Evolutionary conservation across 2,797 vertebrate genomes (phyloP), one percentile per base, ranked within the genome.

Genomic region (Botia kubotai): DNA sequence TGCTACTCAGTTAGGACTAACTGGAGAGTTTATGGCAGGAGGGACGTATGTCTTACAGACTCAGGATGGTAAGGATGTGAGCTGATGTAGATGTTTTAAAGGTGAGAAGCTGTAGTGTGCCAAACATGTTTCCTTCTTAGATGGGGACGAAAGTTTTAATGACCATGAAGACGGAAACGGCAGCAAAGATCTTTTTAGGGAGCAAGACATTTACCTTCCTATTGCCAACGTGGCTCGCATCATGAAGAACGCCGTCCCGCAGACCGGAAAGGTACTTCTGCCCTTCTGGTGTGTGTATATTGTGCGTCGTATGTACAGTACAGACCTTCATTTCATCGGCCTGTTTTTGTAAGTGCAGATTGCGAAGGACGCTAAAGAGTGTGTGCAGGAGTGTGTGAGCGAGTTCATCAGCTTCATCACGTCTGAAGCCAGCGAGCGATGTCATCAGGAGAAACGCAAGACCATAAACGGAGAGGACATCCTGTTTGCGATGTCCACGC

Each of bases 351-450:
- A 2, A 19, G 36, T 43, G 66, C 89, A 99, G 98, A 99, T 99
- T 21, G 97, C 98, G 0, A 99, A 99, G 90, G 98, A 99, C 0
- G 98, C 60, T 1, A 63, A 63, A 26, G 60, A 63, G 11, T 63
- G 60, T 17, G 60, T 63, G 6, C 60, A 63, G 88, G 97, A 99
- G 87, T 99, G 98, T 58, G 97, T 99, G n/a, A 99, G 97, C 72
- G 98, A 99, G 89, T 99, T 99, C 88, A 99, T 99, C 91, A 99
- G 97, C 89, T 99, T 99, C 87, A 99, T 99, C 89, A 99, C 98
- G 0, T 99, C 97, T 0, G 97, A 99, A 92, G 98, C 97, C 16
- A 98, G 97, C 14, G 98, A 99, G 85, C 93, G 98, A 75, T 99
- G 98, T 90, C 98, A 99, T 85, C 98, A 99, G 87, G 98, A 99